These are phyloP conservation scores for Deilephila porcellus DNA, from an alignment of 2,888 invertebrate genomes.

Conservation along the genomic window DNA sequence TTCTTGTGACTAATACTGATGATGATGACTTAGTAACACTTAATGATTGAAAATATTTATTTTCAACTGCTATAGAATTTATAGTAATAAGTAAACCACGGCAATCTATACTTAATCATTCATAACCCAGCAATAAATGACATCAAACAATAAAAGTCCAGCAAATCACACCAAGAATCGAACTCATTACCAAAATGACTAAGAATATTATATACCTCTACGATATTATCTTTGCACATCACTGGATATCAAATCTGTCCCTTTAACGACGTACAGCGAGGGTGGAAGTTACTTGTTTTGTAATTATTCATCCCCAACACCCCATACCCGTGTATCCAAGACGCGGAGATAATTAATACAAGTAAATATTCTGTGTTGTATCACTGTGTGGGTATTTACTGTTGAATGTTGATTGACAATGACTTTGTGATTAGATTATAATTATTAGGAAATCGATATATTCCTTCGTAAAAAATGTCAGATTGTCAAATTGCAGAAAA, in stretches of 20 bases:
- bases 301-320: constrained; percentile 34
- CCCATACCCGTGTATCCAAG: constrained; percentile 14
- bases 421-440: not conserved
- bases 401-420: not conserved
- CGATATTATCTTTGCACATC: constrained; percentile 2
- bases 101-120: too few relatives aligned
- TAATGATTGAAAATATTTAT: too few relatives aligned
- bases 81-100: too few relatives aligned
- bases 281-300: constrained; percentile 32
- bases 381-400: not conserved
- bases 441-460: too few relatives aligned
- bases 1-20: too few relatives aligned
- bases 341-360: constrained; percentile 22
- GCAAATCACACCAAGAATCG: not conserved
- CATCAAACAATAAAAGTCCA: too few relatives aligned
- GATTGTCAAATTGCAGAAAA: too few relatives aligned
- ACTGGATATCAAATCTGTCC: constrained; percentile 8
- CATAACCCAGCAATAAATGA: too few relatives aligned
- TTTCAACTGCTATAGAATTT: too few relatives aligned
- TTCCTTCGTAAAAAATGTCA: too few relatives aligned
- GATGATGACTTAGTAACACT: too few relatives aligned
- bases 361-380: not conserved
- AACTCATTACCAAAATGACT: not conserved
- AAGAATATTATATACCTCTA: not conserved
- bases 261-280: constrained; percentile 8